Evolutionary conservation across 1,140 invertebrate species (phyloP).

Genomic region (Apis florea): DNA sequence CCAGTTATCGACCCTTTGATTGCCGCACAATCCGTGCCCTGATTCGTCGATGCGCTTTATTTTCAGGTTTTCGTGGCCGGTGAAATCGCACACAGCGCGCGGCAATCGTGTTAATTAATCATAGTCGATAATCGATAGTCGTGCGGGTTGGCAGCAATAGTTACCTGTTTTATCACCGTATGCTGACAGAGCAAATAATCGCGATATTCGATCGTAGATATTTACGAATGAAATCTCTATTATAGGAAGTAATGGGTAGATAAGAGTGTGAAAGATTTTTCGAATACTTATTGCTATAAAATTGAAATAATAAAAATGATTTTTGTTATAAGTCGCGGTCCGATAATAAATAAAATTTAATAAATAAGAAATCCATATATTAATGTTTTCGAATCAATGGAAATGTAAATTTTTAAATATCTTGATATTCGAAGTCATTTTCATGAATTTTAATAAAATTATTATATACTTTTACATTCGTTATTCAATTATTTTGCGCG

Average conservation of each 20-base stretch:
- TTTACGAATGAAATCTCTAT: no score
- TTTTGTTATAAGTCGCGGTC: no score
- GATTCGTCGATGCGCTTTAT: slow-evolving; percentile 27
- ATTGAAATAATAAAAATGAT: no score
- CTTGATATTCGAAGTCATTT: no score
- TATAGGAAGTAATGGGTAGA: no score
- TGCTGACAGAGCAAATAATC: neutral
- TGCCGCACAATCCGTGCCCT: neutral
- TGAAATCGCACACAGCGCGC: slow-evolving; percentile 19
- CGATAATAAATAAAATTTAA: no score
- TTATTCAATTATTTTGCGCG: neutral
- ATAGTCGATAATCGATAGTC: slow-evolving; percentile 30
- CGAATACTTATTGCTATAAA: no score
- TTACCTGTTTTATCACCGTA: neutral
- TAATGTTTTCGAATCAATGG: no score
- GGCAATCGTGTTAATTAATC: slow-evolving; percentile 41
- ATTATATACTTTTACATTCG: neutral
- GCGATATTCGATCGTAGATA: neutral
- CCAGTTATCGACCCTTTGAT: slow-evolving; percentile 15
- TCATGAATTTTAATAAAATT: neutral
- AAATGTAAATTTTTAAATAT: no score
- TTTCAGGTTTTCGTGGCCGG: slow-evolving; percentile 24
- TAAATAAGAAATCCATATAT: no score
- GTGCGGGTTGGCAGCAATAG: neutral
- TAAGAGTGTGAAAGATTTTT: no score